phyloP scores from a whole-genome alignment of 2,113 vertebrate species.

The Genyomyrus donnyi region DNA sequence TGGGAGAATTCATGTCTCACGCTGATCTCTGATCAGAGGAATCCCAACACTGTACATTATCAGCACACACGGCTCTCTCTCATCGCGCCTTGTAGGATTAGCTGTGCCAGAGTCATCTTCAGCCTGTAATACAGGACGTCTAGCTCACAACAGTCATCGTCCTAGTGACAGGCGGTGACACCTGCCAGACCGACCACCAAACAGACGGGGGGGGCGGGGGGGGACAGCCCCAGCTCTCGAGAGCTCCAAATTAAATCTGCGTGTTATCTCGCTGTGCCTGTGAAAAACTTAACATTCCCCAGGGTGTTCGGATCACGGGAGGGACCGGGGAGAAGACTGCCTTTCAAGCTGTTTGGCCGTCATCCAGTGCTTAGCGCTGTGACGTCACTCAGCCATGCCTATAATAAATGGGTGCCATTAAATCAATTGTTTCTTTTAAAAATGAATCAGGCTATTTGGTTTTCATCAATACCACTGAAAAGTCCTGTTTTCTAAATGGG shows the following conservation, averaged over 20 bases:
- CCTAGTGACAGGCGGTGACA: not conserved
- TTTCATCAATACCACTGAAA: slow-evolving; percentile 29
- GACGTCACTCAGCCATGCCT: not conserved
- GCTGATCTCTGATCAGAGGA: not conserved
- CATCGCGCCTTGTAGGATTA: not conserved
- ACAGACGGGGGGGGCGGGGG: not conserved
- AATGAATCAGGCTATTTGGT: slow-evolving; percentile 17
- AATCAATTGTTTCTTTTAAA: slow-evolving; percentile 22
- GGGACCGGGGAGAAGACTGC: not conserved
- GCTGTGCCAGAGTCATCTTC: not conserved
- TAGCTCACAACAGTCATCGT: not conserved
- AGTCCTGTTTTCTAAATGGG: not conserved
- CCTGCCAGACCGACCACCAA: not conserved
- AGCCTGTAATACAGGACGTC: not conserved
- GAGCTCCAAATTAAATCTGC: slow-evolving; percentile 4
- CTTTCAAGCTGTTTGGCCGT: not conserved
- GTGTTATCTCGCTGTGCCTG: slow-evolving; percentile 13
- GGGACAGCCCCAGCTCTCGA: not conserved
- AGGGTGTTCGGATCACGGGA: not conserved
- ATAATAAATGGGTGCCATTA: slow-evolving; percentile 11
- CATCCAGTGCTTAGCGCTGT: not conserved
- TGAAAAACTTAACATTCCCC: slow-evolving; percentile 1
- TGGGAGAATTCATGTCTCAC: not conserved
- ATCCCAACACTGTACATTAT: not conserved
- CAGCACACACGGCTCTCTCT: not conserved